Conservation (phyloP, 1,140 invertebrate genomes). For the Condylostylus longicornis region DNA sequence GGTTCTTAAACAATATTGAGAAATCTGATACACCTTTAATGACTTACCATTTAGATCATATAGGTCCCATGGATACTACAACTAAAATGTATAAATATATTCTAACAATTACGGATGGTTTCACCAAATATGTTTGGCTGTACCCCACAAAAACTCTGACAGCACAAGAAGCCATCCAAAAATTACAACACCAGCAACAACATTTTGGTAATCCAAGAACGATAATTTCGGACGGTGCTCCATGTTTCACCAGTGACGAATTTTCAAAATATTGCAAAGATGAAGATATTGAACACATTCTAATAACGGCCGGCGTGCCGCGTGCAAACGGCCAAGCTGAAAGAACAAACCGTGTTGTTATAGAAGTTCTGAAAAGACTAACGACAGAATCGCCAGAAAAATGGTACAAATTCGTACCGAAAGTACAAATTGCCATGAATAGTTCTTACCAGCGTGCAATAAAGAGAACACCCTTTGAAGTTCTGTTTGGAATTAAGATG, state of each 20-base stretch:
- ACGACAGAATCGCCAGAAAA: conserved; percentile 1
- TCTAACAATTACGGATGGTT: conserved; percentile 16
- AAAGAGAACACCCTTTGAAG: conserved; percentile 4
- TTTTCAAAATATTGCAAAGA: conserved; percentile 20
- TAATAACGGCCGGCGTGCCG: conserved; percentile 19
- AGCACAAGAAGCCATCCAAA: conserved; percentile 14
- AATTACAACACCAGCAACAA: conserved; percentile 13
- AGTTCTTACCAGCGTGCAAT: conserved; percentile 1
- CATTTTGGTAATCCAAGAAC: conserved; percentile 20
- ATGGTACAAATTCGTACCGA: conserved; percentile 4
- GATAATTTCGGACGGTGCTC: conserved; percentile 2
- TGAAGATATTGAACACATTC: conserved; percentile 12
- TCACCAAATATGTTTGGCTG: conserved; percentile 22
- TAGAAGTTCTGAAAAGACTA: not conserved
- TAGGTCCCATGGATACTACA: conserved; percentile 16
- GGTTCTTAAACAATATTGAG: conserved; percentile 18
- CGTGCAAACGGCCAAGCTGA: conserved; percentile 23
- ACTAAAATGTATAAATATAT: conserved; percentile 22
- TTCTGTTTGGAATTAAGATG: conserved; percentile 5
- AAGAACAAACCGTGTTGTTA: conserved; percentile 1
- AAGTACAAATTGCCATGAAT: conserved; percentile 7
- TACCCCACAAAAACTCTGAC: conserved; percentile 14
- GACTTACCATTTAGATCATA: conserved; percentile 10
- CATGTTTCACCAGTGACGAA: conserved; percentile 13
- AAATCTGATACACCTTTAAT: conserved; percentile 17